These are phyloP conservation scores for Gryon sp. DNA, from an alignment of 1,140 invertebrate genomes.

Conservation along the genomic window DNA sequence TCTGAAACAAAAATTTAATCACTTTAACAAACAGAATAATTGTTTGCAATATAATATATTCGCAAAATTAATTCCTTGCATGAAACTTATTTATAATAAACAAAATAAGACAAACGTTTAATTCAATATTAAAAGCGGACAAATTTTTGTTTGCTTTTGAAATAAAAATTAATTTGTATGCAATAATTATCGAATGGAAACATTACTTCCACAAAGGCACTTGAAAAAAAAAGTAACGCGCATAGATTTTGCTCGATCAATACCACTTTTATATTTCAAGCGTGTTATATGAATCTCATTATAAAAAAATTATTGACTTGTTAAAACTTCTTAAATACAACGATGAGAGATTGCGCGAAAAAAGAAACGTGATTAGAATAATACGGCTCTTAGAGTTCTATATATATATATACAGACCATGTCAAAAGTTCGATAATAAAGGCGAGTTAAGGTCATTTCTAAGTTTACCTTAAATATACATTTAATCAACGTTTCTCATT, in stretches of 20 bases:
- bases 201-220: background rate
- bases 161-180: too few species aligned
- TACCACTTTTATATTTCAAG: conserved; percentile 50
- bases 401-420: too few species aligned
- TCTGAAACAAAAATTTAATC: background rate
- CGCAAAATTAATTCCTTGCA: too few species aligned
- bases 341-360: conserved; percentile 15
- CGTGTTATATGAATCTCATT: conserved; percentile 34
- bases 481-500: too few species aligned
- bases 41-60: too few species aligned
- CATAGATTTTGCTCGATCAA: conserved; percentile 43
- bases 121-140: too few species aligned
- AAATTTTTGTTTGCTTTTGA: too few species aligned
- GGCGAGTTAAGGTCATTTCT: conserved; percentile 8
- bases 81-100: too few species aligned
- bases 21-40: too few species aligned
- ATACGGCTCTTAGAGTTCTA: too few species aligned
- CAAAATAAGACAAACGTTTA: too few species aligned
- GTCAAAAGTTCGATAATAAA: conserved; percentile 12
- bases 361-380: conserved; percentile 42
- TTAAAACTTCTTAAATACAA: conserved; percentile 48
- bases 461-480: too few species aligned
- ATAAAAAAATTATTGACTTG: conserved; percentile 47
- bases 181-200: background rate
- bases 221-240: conserved; percentile 23